phyloP scores from a whole-genome alignment of 1,140 invertebrate species.

The Drosophila repleta region DNA sequence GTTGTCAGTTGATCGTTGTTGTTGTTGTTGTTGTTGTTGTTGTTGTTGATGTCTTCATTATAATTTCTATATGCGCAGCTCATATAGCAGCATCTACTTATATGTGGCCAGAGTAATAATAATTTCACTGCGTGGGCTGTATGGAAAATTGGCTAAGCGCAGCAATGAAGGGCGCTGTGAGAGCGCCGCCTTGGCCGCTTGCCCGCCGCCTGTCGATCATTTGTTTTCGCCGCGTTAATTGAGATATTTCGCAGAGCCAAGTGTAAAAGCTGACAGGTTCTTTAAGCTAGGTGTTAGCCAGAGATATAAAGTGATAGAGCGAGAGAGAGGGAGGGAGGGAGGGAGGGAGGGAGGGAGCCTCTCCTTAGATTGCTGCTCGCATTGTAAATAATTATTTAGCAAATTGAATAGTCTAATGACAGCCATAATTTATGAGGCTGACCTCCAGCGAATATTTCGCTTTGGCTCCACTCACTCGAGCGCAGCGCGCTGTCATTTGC shows the following conservation, averaged over 20 bases:
- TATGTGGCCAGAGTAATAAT: constrained; percentile 45
- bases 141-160: constrained; percentile 72
- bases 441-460: constrained; percentile 8
- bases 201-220: constrained; percentile 40
- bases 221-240: constrained; percentile 50
- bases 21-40: constrained; percentile 58
- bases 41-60: constrained; percentile 75
- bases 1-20: constrained; percentile 50
- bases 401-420: constrained; percentile 36
- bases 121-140: constrained; percentile 71
- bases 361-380: neutral
- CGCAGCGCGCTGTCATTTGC: constrained; percentile 32
- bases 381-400: constrained; percentile 32
- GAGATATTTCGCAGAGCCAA: constrained; percentile 42
- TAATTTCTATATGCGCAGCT: constrained; percentile 72
- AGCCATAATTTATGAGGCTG: constrained; percentile 19
- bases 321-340: neutral
- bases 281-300: neutral
- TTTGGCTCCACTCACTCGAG: constrained; percentile 18
- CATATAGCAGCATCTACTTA: constrained; percentile 33
- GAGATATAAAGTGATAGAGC: neutral
- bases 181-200: constrained; percentile 21
- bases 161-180: constrained; percentile 50
- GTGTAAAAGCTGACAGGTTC: constrained; percentile 44
- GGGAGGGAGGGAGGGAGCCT: constrained; percentile 1